Evolutionary conservation across 2,888 invertebrate species (phyloP), one percentile per base, ranked within the genome.

Genomic region (Xanthorhoe designata): DNA sequence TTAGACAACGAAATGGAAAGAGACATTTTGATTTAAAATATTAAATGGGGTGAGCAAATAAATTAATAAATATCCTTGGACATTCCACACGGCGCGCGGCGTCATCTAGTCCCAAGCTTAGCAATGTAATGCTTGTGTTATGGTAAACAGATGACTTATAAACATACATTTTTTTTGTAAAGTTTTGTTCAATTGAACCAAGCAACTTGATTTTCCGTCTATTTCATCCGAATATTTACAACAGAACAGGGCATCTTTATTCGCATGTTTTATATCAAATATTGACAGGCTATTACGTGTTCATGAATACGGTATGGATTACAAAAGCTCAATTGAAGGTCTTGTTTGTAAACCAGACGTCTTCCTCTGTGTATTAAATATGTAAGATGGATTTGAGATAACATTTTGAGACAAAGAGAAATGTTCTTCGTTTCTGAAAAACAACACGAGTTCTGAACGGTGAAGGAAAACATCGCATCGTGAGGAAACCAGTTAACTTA

Each of bases 281-380:
- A 61, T 55, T 55, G 55, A 61, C 55, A 55, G 54, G 18, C 49
- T 17, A 38, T 53, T 35, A 49, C 55, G 38, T 50, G 55, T 55
- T 55, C 35, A 61, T 61, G 35, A 32, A 38, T 61, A 61, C 29
- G 13, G 29, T 57, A 47, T 29, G 13, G 8, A 15, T 47, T 57
- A 47, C 56, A 47, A 57, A 55, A 13, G 42, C n/a, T 15, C 29
- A 47, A 29, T 9, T 19, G 10, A 47, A 57, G 45, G 29, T 29
- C 24, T 47, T 42, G 13, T 55, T 55, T 13, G 7, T 32, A 35
- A 3, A 42, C 38, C 13, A 42, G 38, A 0, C 38, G 13, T 42
- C 13, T 42, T 42, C 13, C 13, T 13, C 13, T 13, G 38, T 42
- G 13, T 0, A 13, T 42, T 42, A 2, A 35, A 9, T 35, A 13